Base-by-base conservation (phyloP, 2,797 vertebrate genomes). In the Mastacembelus armatus region DNA sequence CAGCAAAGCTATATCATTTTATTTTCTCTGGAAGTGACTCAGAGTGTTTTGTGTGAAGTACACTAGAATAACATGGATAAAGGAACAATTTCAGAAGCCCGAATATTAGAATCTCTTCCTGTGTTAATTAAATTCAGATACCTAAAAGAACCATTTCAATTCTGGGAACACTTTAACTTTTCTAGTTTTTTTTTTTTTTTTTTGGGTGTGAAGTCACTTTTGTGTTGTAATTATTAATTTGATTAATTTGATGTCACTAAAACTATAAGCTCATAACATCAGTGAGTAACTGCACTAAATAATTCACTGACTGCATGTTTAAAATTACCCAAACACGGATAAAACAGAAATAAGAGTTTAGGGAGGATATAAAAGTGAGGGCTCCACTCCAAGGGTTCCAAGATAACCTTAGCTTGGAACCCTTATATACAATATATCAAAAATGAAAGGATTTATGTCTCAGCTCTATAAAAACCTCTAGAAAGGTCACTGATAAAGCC, bases 41-140 rank as follows among this genome's bases (percentile, higher is more conserved):
- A 57, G 59, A 48, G 29, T 7, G 48, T 77, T 77, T 24, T 60
- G 54, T 65, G 83, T 85, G 72, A 82, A 85, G 75, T 54, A 47
- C 62, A 52, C 88, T 92, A 79, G 83, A 91, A 91, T 66, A 92
- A 91, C 87, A 91, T 0, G 66, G 80, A 90, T 83, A 88, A 81
- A 84, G 62, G 36, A 82, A 52, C 57, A n/a, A 55, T 70, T 85
- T 85, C 72, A 88, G 81, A 85, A 71, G 85, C 72, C 80, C 39
- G 65, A 82, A 81, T 84, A 90, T 90, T 84, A 83, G 2, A 42
- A 93, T 92, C 89, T 90, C 86, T 91, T 92, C 89, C 85, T 90
- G 89, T 66, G 76, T 79, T 88, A 90, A 91, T 90, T 89, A 55
- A 88, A 82, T 84, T 89, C 77, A 89, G 80, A 85, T 81, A 71